Evolutionary conservation across 2,888 invertebrate genomes (phyloP).

Genomic region (Malacosoma neustria): DNA sequence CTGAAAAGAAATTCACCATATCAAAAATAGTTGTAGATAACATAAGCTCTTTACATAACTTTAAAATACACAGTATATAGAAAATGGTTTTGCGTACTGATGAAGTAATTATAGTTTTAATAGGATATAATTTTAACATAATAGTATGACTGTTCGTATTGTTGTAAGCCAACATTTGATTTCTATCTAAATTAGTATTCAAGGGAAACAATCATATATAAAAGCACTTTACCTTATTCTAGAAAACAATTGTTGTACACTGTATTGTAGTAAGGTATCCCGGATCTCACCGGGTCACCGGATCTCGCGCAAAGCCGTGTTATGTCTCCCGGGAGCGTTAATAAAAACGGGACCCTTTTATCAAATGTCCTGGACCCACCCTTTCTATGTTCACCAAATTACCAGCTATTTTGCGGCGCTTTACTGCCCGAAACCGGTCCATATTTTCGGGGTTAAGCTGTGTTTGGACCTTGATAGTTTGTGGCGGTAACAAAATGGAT

Average conservation of each 20-base stretch:
- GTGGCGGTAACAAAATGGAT: constrained; percentile 11
- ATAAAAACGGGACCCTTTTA: constrained; percentile 41
- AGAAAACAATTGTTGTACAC: not conserved
- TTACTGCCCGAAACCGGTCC: constrained; percentile 24
- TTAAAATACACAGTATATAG: too few relatives aligned
- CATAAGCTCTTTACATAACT: too few relatives aligned
- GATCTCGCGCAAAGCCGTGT: not conserved
- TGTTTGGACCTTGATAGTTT: constrained; percentile 20
- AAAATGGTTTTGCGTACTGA: too few relatives aligned
- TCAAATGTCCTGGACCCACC: constrained; percentile 43
- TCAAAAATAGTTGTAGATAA: too few relatives aligned
- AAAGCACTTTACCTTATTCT: too few relatives aligned
- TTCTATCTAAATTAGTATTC: too few relatives aligned
- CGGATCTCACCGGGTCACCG: not conserved
- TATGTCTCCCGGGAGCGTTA: constrained; percentile 1
- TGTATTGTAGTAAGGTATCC: not conserved
- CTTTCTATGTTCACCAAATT: constrained; percentile 54
- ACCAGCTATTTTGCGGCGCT: constrained; percentile 40
- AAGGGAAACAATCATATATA: too few relatives aligned
- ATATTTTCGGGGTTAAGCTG: constrained; percentile 24
- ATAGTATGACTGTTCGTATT: too few relatives aligned
- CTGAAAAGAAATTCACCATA: too few relatives aligned
- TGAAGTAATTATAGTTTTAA: too few relatives aligned
- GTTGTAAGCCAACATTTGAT: too few relatives aligned
- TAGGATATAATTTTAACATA: too few relatives aligned